phyloP scores from a whole-genome alignment of 2,113 vertebrate species.

The Tragulus kanchil region DNA sequence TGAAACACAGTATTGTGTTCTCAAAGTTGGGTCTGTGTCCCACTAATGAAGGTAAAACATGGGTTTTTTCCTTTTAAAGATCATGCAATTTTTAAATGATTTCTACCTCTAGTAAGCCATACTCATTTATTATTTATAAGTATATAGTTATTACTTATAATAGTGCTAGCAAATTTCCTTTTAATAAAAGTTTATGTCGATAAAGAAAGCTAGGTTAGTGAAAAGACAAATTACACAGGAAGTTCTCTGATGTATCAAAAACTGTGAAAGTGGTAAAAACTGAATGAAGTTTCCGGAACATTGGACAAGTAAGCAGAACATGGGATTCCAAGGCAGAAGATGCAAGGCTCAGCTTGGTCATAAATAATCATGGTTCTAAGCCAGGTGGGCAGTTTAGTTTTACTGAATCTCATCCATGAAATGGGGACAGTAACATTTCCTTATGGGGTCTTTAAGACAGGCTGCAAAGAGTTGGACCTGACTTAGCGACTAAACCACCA shows the following conservation, averaged over 20 bases:
- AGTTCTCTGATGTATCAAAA: not conserved
- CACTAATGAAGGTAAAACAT: not conserved
- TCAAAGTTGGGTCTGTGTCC: not conserved
- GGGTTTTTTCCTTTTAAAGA: not conserved
- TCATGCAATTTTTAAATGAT: not conserved
- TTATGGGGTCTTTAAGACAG: not conserved
- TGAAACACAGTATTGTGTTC: not conserved
- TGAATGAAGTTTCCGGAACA: not conserved
- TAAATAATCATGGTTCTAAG: not conserved
- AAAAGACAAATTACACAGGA: not conserved
- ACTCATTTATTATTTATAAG: too few species aligned
- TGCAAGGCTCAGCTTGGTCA: not conserved
- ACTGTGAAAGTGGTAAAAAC: not conserved
- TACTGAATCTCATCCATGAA: constrained; percentile 11
- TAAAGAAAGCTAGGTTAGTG: constrained; percentile 19
- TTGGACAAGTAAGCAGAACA: not conserved
- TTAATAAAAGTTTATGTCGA: not conserved
- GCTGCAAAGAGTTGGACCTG: too few species aligned
- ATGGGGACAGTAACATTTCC: not conserved
- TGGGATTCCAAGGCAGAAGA: not conserved
- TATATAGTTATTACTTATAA: not conserved
- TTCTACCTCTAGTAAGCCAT: not conserved
- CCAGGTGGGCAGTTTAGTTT: not conserved
- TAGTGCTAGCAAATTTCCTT: not conserved
- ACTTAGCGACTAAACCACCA: too few species aligned